Conservation (phyloP, 2,888 invertebrate species). For the Parascotia fuliginaria region DNA sequence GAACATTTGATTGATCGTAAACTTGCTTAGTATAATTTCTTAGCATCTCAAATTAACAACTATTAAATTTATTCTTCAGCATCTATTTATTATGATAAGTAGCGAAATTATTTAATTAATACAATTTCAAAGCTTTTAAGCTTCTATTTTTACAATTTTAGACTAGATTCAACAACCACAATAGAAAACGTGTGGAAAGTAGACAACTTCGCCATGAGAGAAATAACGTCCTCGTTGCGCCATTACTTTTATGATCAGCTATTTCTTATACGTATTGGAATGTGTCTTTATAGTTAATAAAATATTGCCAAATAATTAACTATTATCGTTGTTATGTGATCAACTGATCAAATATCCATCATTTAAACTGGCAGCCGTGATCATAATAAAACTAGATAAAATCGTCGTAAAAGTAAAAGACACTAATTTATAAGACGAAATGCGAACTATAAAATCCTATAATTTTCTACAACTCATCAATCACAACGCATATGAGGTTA, state of each 20-base stretch:
- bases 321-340: constrained; percentile 2
- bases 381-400: no score
- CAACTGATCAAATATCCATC: not conserved
- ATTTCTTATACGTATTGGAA: constrained; percentile 10
- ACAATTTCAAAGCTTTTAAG: not conserved
- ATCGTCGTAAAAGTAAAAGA: no score
- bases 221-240: constrained; percentile 8
- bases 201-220: constrained; percentile 33
- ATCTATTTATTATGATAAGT: no score
- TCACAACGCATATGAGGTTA: not conserved
- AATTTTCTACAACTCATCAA: not conserved
- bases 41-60: no score
- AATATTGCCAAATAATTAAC: constrained; percentile 3
- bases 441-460: not conserved
- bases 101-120: no score
- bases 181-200: constrained; percentile 25
- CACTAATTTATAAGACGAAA: no score
- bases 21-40: no score
- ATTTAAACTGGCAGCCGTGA: not conserved
- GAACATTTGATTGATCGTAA: no score
- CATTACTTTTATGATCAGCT: constrained; percentile 37
- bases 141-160: not conserved
- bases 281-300: not conserved
- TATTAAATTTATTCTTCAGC: no score
- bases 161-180: not conserved